Percentiles rank a stretch among this genome's conserved stretches.
These are phyloP conservation scores for Metaphire vulgaris DNA, from an alignment of 1,140 invertebrate species.

Conservation along the genomic window DNA sequence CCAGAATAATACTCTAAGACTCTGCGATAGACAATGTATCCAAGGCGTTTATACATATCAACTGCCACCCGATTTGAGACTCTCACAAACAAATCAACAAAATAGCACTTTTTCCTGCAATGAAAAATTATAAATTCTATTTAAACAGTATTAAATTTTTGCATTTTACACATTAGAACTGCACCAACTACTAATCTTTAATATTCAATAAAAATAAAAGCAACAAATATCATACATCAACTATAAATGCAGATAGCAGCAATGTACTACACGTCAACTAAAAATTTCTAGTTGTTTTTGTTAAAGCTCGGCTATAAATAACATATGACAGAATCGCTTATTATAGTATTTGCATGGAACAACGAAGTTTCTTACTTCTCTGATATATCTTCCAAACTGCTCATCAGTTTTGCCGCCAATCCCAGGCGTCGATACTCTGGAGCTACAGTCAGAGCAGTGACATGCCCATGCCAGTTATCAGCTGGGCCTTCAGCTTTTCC, in stretches of 20 bases:
- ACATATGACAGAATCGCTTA: too few species aligned
- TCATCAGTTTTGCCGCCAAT: slow-evolving; percentile 89
- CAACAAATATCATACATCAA: too few species aligned
- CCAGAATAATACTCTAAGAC: slow-evolving; percentile 87
- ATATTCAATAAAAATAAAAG: not conserved
- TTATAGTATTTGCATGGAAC: too few species aligned
- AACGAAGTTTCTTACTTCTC: slow-evolving; percentile 58
- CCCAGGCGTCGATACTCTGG: slow-evolving; percentile 84
- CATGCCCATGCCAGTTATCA: slow-evolving; percentile 98
- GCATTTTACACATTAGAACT: too few species aligned
- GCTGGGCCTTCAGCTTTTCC: slow-evolving; percentile 92
- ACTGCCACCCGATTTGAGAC: slow-evolving; percentile 95
- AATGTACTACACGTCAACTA: too few species aligned
- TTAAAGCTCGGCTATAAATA: too few species aligned
- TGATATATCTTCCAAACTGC: slow-evolving; percentile 86
- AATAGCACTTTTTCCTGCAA: slow-evolving; percentile 86
- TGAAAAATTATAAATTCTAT: too few species aligned
- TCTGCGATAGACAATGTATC: slow-evolving; percentile 86
- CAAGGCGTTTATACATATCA: slow-evolving; percentile 92
- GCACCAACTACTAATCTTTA: too few species aligned
- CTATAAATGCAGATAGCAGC: too few species aligned
- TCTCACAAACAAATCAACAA: slow-evolving; percentile 97
- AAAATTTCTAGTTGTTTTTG: too few species aligned
- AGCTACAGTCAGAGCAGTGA: slow-evolving; percentile 93
- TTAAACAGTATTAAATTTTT: too few species aligned